Percentiles rank a stretch among this genome's conserved stretches.
phyloP scores from a whole-genome alignment of 1,140 invertebrate genomes.

The Papilio polyxenes region DNA sequence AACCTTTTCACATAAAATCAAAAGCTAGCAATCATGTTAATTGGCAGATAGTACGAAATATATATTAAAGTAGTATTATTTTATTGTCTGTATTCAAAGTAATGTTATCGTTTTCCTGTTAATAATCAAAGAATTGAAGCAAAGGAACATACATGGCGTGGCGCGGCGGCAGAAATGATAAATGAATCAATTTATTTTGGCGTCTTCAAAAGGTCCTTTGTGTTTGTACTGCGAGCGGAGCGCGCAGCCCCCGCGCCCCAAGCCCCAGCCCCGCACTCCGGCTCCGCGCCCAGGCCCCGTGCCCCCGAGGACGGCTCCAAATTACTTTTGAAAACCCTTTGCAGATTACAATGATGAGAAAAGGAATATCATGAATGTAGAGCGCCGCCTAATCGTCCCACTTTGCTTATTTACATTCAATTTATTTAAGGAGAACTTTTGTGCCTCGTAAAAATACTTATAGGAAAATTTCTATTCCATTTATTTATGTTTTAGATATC shows the following conservation, averaged over 20 bases:
- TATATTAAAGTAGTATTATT: too few relatives aligned
- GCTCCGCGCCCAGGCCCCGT: background rate
- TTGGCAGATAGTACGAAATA: too few relatives aligned
- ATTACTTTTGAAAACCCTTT: constrained; percentile 29
- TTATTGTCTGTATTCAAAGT: background rate
- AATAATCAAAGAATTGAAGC: background rate
- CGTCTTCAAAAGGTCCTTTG: constrained; percentile 3
- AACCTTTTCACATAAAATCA: too few relatives aligned
- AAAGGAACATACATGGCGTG: background rate
- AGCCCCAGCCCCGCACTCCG: background rate
- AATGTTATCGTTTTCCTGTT: background rate
- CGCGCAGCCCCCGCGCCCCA: background rate
- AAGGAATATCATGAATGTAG: constrained; percentile 26
- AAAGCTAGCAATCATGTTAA: too few relatives aligned
- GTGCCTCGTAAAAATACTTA: background rate
- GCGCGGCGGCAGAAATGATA: constrained; percentile 12
- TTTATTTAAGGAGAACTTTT: constrained; percentile 11
- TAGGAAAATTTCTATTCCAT: background rate
- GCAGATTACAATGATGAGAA: constrained; percentile 27
- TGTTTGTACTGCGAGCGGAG: background rate
- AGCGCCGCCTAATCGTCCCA: background rate
- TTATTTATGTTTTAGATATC: background rate
- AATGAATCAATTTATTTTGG: constrained; percentile 26
- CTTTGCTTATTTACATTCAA: constrained; percentile 17
- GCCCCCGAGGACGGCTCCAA: background rate